Percentiles rank a stretch among this genome's conserved stretches.
These are phyloP conservation scores for Clarias magur DNA, from an alignment of 2,113 vertebrate species.

Conservation along the genomic window DNA sequence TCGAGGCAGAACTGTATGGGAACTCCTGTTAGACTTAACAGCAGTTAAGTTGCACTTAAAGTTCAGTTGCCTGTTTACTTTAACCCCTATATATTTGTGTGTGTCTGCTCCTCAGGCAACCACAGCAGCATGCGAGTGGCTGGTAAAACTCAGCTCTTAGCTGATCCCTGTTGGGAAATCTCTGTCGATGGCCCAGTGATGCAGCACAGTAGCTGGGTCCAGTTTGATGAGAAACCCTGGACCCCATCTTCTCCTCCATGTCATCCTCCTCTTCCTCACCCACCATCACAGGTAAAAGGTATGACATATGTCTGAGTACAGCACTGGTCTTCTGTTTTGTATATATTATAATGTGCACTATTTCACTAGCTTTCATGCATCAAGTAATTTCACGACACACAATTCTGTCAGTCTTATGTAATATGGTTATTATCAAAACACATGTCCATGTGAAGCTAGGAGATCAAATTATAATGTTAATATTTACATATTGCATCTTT, in stretches of 20 bases:
- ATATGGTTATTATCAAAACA: neutral
- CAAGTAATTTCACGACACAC: neutral
- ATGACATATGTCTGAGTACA: neutral
- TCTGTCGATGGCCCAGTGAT: neutral
- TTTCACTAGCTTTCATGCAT: neutral
- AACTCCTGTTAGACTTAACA: constrained; percentile 33
- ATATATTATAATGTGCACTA: neutral
- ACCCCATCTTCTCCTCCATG: constrained; percentile 34
- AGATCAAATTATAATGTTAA: too few relatives aligned
- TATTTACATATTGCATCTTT: neutral
- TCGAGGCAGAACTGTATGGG: neutral
- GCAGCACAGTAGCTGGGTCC: constrained; percentile 51
- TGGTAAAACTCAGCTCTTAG: neutral
- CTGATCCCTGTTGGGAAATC: neutral
- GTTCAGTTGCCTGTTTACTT: constrained; percentile 6
- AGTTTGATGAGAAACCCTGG: constrained; percentile 57
- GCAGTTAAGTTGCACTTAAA: neutral
- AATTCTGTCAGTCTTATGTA: neutral
- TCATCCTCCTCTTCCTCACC: neutral
- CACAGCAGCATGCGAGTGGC: neutral
- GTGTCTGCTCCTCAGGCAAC: constrained; percentile 22
- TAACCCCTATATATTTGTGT: neutral
- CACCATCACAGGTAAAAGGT: constrained; percentile 56
- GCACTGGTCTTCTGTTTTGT: neutral
- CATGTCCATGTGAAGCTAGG: too few relatives aligned